Evolutionary conservation across 2,888 invertebrate genomes (phyloP).

Genomic region (Callyntrura guangdongensis): DNA sequence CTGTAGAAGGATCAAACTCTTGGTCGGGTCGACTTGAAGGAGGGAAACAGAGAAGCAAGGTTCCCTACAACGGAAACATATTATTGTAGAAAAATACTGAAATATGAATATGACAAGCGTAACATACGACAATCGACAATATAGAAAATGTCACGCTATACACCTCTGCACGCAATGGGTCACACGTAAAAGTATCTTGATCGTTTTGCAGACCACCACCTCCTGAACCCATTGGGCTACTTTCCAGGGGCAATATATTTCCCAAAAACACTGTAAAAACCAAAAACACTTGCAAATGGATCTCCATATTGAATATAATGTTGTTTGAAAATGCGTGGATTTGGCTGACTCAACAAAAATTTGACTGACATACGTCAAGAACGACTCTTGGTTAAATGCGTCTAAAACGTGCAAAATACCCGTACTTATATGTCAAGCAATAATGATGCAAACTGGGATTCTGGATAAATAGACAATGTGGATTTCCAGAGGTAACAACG

Average conservation of each 20-base stretch:
- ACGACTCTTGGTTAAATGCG: too few species aligned
- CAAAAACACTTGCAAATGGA: background rate
- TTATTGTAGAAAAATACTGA: background rate
- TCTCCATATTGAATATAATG: too few species aligned
- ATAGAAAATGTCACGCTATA: background rate
- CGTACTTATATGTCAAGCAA: too few species aligned
- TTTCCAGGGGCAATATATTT: background rate
- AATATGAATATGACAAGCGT: background rate
- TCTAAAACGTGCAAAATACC: too few species aligned
- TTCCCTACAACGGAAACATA: slow-evolving; percentile 48
- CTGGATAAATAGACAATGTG: too few species aligned
- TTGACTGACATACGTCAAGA: too few species aligned
- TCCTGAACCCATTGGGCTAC: slow-evolving; percentile 17
- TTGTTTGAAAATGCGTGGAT: too few species aligned
- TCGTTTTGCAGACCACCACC: background rate
- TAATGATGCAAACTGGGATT: too few species aligned
- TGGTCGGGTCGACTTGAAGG: slow-evolving; percentile 25
- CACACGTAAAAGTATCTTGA: slow-evolving; percentile 17
- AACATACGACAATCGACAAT: too few species aligned
- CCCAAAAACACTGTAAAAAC: background rate
- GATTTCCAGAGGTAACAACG: too few species aligned
- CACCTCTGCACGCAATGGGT: slow-evolving; percentile 59
- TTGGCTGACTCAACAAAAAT: too few species aligned
- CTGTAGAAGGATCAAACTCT: slow-evolving; percentile 25
- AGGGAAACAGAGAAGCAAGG: slow-evolving; percentile 64